Evolutionary conservation across 2,797 vertebrate species (phyloP).

Genomic region (Acipenser transmontanus): DNA sequence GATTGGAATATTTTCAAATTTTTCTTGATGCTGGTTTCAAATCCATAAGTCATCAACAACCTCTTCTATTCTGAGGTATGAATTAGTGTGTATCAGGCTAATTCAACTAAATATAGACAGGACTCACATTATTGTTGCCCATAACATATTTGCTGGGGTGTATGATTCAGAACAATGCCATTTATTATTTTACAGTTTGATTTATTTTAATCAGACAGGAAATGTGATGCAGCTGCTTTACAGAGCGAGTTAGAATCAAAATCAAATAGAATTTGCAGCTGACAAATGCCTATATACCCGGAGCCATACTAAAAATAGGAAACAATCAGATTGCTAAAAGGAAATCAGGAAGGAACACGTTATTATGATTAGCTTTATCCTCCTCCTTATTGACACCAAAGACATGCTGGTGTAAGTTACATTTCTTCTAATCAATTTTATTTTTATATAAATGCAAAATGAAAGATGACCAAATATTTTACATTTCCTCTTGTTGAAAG

Average conservation of each 20-base stretch:
- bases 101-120: background rate
- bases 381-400: conserved; percentile 2
- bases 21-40: background rate
- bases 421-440: conserved; percentile 2
- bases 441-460: background rate
- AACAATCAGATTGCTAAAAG: conserved; percentile 9
- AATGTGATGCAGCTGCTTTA: background rate
- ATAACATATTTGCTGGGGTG: background rate
- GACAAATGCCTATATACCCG: background rate
- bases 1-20: background rate
- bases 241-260: background rate
- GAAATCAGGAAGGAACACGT: conserved; percentile 14
- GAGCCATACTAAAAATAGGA: background rate
- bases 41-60: background rate
- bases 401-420: background rate
- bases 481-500: no score
- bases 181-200: background rate
- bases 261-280: background rate
- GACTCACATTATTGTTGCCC: background rate
- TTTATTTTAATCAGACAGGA: background rate
- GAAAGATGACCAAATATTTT: no score
- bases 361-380: conserved; percentile 9
- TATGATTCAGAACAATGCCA: background rate
- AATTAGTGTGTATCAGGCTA: background rate
- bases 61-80: background rate